Percentiles rank a stretch among this genome's conserved stretches.
phyloP scores from a whole-genome alignment of 1,140 invertebrate species.

The Drosophila arawakana region DNA sequence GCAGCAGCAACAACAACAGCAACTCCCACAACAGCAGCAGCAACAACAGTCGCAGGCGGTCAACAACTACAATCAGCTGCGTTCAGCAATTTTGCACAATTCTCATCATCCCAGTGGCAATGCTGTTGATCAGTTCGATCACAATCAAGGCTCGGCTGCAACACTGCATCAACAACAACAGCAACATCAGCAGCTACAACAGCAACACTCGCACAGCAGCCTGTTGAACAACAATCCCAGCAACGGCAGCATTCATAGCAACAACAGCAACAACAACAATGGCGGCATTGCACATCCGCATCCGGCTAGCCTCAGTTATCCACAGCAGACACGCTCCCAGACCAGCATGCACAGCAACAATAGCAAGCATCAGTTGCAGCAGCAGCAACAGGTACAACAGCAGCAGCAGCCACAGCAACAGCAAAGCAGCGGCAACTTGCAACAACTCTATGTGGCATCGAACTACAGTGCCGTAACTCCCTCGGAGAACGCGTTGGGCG shows the following conservation, averaged over 20 bases:
- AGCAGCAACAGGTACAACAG: constrained; percentile 2
- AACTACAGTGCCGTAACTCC: constrained; percentile 73
- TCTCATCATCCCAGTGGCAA: constrained; percentile 83
- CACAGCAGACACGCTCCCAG: constrained; percentile 53
- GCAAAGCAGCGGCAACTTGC: constrained; percentile 43
- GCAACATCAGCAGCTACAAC: constrained; percentile 51
- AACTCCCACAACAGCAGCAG: constrained; percentile 43
- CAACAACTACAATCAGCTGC: constrained; percentile 79
- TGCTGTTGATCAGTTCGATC: constrained; percentile 56
- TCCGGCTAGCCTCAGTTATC: constrained; percentile 46
- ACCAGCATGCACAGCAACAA: constrained; percentile 44
- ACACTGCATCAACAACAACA: constrained; percentile 55
- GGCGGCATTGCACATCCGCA: constrained; percentile 26
- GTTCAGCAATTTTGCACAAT: constrained; percentile 79
- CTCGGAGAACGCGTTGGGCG: constrained; percentile 62
- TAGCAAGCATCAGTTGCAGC: constrained; percentile 38
- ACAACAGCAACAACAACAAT: constrained; percentile 48
- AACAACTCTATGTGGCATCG: constrained; percentile 71
- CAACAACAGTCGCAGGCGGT: constrained; percentile 62
- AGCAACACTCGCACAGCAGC: constrained; percentile 41
- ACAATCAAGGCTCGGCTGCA: constrained; percentile 31
- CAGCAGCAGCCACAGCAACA: constrained; percentile 17
- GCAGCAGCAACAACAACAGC: constrained; percentile 56
- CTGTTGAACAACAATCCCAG: constrained; percentile 59
- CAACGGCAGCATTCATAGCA: constrained; percentile 55